phyloP scores from a whole-genome alignment of 2,113 vertebrate species.

The Sinocyclocheilus anshuiensis region DNA sequence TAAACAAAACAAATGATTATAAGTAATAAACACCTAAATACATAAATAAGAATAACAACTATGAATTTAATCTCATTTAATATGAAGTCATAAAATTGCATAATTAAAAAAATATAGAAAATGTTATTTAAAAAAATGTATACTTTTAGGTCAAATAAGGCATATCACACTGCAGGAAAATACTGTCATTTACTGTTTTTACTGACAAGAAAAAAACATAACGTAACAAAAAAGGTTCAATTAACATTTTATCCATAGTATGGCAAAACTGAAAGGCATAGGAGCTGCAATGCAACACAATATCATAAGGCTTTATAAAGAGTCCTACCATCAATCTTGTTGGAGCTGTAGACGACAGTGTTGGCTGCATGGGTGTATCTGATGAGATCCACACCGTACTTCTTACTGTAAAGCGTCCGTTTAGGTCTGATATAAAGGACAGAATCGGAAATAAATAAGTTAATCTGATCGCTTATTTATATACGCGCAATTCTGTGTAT shows the following conservation, averaged over 20 bases:
- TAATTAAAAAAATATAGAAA: not conserved
- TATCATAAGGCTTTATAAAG: not conserved
- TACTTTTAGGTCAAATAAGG: not conserved
- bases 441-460: not conserved
- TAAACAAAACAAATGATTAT: not conserved
- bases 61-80: not conserved
- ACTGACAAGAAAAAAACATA: not conserved
- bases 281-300: not conserved
- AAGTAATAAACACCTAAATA: not conserved
- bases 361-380: constrained; percentile 98
- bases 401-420: constrained; percentile 98
- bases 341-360: constrained; percentile 99
- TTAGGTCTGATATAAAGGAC: constrained; percentile 82
- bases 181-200: not conserved
- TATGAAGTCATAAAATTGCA: not conserved
- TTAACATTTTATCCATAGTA: not conserved
- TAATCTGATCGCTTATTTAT: not conserved
- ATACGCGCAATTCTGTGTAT: not conserved
- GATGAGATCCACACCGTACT: constrained; percentile 98
- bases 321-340: constrained; percentile 98
- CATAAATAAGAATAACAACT: not conserved
- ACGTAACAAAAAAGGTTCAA: not conserved
- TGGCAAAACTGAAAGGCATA: not conserved
- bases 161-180: not conserved
- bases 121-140: not conserved